Evolutionary conservation across 1,140 invertebrate genomes (phyloP), one percentile per base, ranked within the genome.

Genomic region (Araneus ventricosus): DNA sequence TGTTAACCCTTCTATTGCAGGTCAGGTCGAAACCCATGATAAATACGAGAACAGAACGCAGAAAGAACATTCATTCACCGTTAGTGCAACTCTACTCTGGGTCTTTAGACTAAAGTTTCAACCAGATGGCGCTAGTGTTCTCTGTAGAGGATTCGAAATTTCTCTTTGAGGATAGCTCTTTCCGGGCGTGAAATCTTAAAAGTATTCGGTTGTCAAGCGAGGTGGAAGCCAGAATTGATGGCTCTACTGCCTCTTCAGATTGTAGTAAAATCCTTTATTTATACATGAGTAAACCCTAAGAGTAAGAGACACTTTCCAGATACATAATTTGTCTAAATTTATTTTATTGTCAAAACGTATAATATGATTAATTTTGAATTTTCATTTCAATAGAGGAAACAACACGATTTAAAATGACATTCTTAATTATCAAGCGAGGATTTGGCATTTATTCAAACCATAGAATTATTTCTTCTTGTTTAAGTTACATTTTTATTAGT

Each of bases 41-140:
- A 37, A 75, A 75, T 75, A 34, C 70, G 14, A 75, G 30, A 75
- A 75, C 70, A 20, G 30, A 75, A 34, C 70, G 30, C 30, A 5
- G 30, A 34, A 75, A 75, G 70, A 75, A 75, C 70, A 34, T 37
- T 34, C 70, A 75, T 75, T 34, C 70, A 20, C 70, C 30, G 70
- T 37, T 30, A 30, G 34, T 37, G 30, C 70, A 75, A 75, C 70
- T 75, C 27, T 34, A 17, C 30, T 75, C 70, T 75, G 30, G 6
- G 27, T 20, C 27, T 75, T 75, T 75, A 20, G 30, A 37, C 70
- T 17, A 20, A 5, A 75, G 70, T 75, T 34, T 75, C 70, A 34
- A 75, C 70, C 70, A 75, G 70, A 75, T 75, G 70, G 70, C 70
- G 70, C 70, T 75, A 30, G 14, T 34, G 70, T 34, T 75, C 34